Base-by-base conservation (phyloP, 2,888 invertebrate species). In the Drosophila maculinotata region DNA sequence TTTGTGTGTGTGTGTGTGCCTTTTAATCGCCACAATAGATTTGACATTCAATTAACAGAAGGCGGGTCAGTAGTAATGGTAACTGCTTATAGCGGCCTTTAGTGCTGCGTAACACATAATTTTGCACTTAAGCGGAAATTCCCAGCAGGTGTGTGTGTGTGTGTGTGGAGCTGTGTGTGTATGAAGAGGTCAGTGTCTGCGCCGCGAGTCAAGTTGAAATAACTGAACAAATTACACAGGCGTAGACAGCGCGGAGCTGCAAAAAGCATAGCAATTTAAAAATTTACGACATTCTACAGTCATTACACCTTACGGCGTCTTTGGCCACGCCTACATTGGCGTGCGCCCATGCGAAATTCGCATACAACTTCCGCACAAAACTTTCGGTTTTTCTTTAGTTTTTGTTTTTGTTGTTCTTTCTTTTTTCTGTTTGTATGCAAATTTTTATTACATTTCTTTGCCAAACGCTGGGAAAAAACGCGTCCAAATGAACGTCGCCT, bases 211-310 rank as follows among this genome's bases (percentile, higher is more conserved):
- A 57, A 26, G 58, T 59, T 10, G 45, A 49, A 67, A 63, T 38
- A 69, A 54, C 33, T 60, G 57, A 67, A 79, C 78, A 84, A 81
- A 77, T 84, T 87, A 77, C 63, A 73, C 66, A 51, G 63, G 62
- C 62, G 78, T 56, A 80, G 80, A 84, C 78, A 77, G 60, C 31
- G 30, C 26, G 31, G 41, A 23, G 33, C 12, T 35, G 56, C 69
- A 74, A 64, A 78, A 84, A 60, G 51, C 48, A 66, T 70, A 75
- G 81, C 65, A 85, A 82, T 82, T 82, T 87, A 51, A 72, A 74
- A 82, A 82, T 87, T 81, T 82, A 82, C 81, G 87, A 87, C 81
- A 87, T 87, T 82, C 81, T 69, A 75, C 69, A 85, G 72, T 78
- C 86, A 82, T 82, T 82, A 87, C 87, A 87, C 82, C 85, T 85